Percentiles rank a stretch among this genome's conserved stretches.
phyloP scores from a whole-genome alignment of 1,140 invertebrate species.

The Laupala kohalensis region DNA sequence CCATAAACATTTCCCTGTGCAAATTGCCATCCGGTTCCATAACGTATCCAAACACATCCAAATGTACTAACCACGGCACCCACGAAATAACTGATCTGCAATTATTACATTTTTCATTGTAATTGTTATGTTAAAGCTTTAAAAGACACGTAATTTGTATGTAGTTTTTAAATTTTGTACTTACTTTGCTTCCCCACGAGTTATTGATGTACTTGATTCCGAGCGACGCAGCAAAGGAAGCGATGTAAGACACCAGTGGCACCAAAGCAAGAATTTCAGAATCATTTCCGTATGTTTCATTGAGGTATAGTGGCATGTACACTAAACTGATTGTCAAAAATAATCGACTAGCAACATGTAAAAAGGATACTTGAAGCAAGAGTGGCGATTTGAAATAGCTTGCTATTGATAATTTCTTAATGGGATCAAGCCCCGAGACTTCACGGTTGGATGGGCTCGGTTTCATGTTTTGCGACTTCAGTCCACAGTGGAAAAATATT shows the following conservation, averaged over 20 bases:
- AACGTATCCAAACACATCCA: conserved; percentile 48
- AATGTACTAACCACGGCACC: conserved; percentile 46
- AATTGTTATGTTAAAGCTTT: neutral
- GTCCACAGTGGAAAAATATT: conserved; percentile 40
- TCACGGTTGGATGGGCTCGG: neutral
- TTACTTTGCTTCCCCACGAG: conserved; percentile 37
- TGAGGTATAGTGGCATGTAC: conserved; percentile 75
- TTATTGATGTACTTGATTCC: conserved; percentile 53
- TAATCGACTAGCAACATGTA: conserved; percentile 71
- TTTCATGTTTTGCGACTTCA: neutral
- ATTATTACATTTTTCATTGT: neutral
- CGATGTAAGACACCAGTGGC: conserved; percentile 70
- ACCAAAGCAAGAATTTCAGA: conserved; percentile 66
- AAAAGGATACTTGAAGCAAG: conserved; percentile 28
- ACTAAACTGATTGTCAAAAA: conserved; percentile 73
- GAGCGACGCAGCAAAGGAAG: conserved; percentile 70
- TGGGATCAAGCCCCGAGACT: neutral
- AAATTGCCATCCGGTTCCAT: conserved; percentile 20
- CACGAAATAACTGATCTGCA: conserved; percentile 46
- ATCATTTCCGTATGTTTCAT: conserved; percentile 49
- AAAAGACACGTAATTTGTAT: neutral
- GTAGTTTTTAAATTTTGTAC: neutral
- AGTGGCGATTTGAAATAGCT: conserved; percentile 31
- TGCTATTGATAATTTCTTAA: neutral
- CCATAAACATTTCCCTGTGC: conserved; percentile 40